Conservation (phyloP, 2,113 vertebrate genomes). For the Vimba vimba region DNA sequence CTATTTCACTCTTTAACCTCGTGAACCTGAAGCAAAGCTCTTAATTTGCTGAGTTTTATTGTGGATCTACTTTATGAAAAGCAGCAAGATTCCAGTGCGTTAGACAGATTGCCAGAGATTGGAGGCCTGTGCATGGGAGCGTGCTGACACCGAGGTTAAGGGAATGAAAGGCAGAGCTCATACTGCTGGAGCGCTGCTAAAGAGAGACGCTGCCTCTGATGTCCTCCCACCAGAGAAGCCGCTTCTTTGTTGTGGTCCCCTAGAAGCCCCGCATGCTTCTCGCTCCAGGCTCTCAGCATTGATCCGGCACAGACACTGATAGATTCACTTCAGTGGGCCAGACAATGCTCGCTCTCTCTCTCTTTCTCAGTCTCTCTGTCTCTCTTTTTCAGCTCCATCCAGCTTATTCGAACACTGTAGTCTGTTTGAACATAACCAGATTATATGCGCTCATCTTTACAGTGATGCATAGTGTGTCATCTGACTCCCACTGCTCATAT, state of each 20-base stretch:
- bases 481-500: slow-evolving; percentile 14
- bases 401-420: slow-evolving; percentile 20
- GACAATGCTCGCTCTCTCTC: slow-evolving; percentile 25
- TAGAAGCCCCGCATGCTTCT: slow-evolving; percentile 69
- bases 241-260: slow-evolving; percentile 78
- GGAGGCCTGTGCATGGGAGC: slow-evolving; percentile 42
- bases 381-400: background rate
- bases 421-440: slow-evolving; percentile 20
- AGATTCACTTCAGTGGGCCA: slow-evolving; percentile 66
- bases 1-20: background rate
- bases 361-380: background rate
- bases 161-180: slow-evolving; percentile 71
- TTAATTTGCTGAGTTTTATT: slow-evolving; percentile 33
- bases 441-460: slow-evolving; percentile 17
- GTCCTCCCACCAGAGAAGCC: slow-evolving; percentile 79
- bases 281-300: slow-evolving; percentile 75
- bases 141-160: slow-evolving; percentile 67
- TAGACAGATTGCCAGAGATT: slow-evolving; percentile 17
- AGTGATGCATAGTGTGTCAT: slow-evolving; percentile 36
- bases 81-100: slow-evolving; percentile 14
- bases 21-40: background rate
- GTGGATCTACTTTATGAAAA: slow-evolving; percentile 13
- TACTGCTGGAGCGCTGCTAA: slow-evolving; percentile 75
- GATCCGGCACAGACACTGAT: slow-evolving; percentile 74
- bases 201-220: slow-evolving; percentile 74